Base-by-base conservation (phyloP, 64 coral and sea anemone genomes). In the Actinia equina region DNA sequence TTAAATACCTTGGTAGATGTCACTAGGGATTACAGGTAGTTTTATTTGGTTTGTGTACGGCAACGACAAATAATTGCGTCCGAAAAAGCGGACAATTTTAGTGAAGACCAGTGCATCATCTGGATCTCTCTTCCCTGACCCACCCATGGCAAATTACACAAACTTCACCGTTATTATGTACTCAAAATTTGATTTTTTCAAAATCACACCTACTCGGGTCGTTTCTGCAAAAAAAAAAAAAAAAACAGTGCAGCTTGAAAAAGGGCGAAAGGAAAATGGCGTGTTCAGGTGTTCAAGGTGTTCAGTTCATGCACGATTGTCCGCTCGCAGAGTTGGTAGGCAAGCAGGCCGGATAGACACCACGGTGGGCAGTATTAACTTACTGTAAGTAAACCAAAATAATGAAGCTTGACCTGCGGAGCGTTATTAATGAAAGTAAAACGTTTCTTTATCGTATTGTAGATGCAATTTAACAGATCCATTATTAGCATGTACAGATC, bases 381-480 rank as follows among this genome's bases (percentile, higher is more conserved):
- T n/a, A 65, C 62, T 65, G 62, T 65, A 65, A 65, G 62, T 65
- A 65, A 65, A 65, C 62, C 62, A 65, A 65, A 65, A 20, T 65
- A 65, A 65, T 65, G 62, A 65, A 65, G 19, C 19, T 65, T 65
- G n/a, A 65, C 62, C n/a, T 65, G 62, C 62, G 20, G 19, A n/a
- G 62, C n/a, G n/a, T 23, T 10, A 7, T 10, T 65, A 65, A 65
- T 65, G 20, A 65, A 65, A 65, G n/a, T 10, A 65, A 23, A 65
- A 65, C 25, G 62, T 9, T 23, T 65, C 62, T 23, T 14, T 20
- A 65, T 2, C 10, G 55, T 57, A 16, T 12, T 57, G 55, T 65
- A 20, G 20, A n/a, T 65, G 62, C n/a, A 60, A 60, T 19, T 60
- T 17, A 60, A 13, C 17, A 49, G 7, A 49, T 7, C 7, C 3